phyloP scores from a whole-genome alignment of 2,888 invertebrate species.

The Lepidochitona cinerea region DNA sequence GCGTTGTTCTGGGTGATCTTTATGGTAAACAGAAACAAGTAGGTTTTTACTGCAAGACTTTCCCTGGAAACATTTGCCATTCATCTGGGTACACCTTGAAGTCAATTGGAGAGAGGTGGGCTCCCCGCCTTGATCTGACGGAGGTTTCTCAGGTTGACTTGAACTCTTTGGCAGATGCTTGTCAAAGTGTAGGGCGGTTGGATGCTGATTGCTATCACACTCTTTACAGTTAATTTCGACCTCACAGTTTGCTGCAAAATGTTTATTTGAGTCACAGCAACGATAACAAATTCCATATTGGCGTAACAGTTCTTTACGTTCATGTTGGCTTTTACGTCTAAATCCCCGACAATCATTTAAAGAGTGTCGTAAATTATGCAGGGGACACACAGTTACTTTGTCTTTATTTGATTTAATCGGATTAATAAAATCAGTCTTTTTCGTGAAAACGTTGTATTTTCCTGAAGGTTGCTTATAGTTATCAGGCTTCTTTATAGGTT shows the following conservation, averaged over 20 bases:
- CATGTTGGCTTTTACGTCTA: conserved; percentile 11
- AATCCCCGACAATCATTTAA: conserved; percentile 22
- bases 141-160: no score
- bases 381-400: conserved; percentile 1
- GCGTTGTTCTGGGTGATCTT: no score
- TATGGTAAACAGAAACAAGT: conserved; percentile 6
- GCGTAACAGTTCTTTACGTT: conserved; percentile 18
- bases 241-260: conserved; percentile 16
- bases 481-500: no score
- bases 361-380: conserved; percentile 16
- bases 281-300: conserved; percentile 22
- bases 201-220: conserved; percentile 24
- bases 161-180: no score
- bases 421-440: no score
- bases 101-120: neutral
- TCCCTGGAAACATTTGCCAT: neutral
- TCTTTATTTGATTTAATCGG: no score
- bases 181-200: conserved; percentile 17
- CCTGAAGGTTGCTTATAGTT: no score
- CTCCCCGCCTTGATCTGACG: conserved; percentile 5
- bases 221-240: conserved; percentile 18
- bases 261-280: conserved; percentile 20
- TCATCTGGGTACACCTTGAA: conserved; percentile 5
- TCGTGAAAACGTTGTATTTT: no score
- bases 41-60: conserved; percentile 14